phyloP scores from a whole-genome alignment of 2,888 invertebrate species.

The Ceraclea dissimilis region DNA sequence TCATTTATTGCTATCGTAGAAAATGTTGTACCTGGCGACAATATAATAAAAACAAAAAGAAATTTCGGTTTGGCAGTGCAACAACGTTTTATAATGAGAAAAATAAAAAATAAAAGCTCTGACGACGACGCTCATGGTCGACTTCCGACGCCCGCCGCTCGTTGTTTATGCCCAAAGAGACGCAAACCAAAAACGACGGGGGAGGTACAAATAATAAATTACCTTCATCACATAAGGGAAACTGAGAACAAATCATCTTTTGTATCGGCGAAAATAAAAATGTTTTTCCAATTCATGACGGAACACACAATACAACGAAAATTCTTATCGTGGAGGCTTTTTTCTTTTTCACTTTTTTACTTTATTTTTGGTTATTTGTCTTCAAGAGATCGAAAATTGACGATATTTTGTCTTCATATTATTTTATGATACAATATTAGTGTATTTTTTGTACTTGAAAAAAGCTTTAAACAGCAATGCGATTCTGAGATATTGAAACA shows the following conservation, averaged over 20 bases:
- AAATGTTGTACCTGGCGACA: too few species aligned
- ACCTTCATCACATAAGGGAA: slow-evolving; percentile 17
- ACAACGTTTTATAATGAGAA: too few species aligned
- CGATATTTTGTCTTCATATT: too few species aligned
- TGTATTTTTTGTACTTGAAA: too few species aligned
- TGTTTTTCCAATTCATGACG: slow-evolving; percentile 11
- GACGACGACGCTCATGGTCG: slow-evolving; percentile 16
- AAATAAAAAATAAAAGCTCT: neutral
- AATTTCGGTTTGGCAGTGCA: too few species aligned
- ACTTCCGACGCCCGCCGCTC: slow-evolving; percentile 18
- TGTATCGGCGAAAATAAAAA: slow-evolving; percentile 22
- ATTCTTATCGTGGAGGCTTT: neutral
- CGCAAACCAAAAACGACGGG: slow-evolving; percentile 15
- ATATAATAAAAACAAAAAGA: too few species aligned
- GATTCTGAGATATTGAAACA: too few species aligned
- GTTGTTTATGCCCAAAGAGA: slow-evolving; percentile 19
- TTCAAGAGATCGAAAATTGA: too few species aligned
- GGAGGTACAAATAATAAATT: slow-evolving; percentile 23
- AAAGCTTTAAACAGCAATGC: too few species aligned
- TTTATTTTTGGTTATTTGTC: neutral
- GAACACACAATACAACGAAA: neutral
- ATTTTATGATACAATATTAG: too few species aligned
- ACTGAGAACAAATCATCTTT: slow-evolving; percentile 23
- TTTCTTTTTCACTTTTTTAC: neutral
- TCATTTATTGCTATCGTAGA: too few species aligned